Conservation (phyloP, 2,797 vertebrate species). For the Chloroceryle amazona region DNA sequence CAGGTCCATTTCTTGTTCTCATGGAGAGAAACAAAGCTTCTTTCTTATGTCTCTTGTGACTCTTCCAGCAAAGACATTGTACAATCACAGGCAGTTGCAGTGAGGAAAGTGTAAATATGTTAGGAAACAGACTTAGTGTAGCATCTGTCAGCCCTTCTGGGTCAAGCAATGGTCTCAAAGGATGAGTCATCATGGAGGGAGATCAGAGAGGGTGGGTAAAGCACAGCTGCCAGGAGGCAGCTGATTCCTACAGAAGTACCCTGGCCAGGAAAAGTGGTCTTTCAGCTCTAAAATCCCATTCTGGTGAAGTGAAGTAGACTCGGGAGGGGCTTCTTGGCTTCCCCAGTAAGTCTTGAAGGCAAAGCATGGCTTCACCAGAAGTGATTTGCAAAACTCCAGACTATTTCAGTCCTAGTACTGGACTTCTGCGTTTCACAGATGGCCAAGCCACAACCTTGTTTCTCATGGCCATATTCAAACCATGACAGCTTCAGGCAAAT, state of each 20-base stretch:
- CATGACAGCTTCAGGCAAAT: background rate
- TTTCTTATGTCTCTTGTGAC: background rate
- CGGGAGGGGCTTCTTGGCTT: background rate
- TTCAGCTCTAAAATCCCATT: background rate
- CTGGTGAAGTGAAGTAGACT: background rate
- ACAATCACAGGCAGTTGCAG: background rate
- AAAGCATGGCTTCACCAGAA: background rate
- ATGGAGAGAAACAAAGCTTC: background rate
- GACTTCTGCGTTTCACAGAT: background rate
- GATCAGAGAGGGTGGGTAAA: background rate
- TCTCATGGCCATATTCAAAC: background rate
- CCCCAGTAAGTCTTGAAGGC: background rate
- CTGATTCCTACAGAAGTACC: background rate
- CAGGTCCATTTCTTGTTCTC: background rate
- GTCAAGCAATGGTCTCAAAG: rapidly evolving
- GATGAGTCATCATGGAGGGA: background rate
- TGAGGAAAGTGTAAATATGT: background rate
- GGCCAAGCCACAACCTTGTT: background rate
- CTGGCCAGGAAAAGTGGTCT: background rate
- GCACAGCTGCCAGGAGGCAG: background rate
- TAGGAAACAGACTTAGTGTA: background rate
- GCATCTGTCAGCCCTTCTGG: background rate
- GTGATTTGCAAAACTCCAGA: background rate
- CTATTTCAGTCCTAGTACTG: background rate
- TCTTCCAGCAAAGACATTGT: background rate